A percentile compares a stretch with the other conserved stretches of the same genome.
phyloP scores from a whole-genome alignment of 2,888 invertebrate species.

The Machimus rusticus region DNA sequence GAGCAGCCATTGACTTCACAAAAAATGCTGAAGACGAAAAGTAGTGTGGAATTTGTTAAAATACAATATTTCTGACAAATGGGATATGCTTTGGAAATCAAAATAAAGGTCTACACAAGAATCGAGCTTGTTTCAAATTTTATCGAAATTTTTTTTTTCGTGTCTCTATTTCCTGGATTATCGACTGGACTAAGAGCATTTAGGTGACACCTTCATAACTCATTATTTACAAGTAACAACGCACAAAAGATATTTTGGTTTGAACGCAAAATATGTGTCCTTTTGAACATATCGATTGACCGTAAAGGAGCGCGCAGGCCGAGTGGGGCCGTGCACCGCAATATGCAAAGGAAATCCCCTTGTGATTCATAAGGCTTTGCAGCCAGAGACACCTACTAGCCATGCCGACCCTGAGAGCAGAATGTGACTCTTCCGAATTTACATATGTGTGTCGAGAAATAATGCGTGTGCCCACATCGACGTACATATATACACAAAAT shows the following conservation, averaged over 20 bases:
- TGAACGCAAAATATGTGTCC: conserved; percentile 11
- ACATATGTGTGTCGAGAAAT: not conserved
- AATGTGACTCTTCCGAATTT: not conserved
- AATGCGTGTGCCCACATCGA: conserved; percentile 20
- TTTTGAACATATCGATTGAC: not conserved
- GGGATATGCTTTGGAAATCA: too few species aligned
- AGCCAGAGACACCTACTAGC: not conserved
- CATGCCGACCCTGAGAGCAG: not conserved
- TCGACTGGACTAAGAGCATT: not conserved
- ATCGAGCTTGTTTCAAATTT: too few species aligned
- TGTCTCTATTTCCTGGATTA: too few species aligned
- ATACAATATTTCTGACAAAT: too few species aligned
- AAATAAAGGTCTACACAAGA: too few species aligned
- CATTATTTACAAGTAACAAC: not conserved
- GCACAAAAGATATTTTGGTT: not conserved
- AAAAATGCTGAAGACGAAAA: too few species aligned
- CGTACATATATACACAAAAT: not conserved
- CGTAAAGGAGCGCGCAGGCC: not conserved
- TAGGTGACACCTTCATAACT: conserved; percentile 4
- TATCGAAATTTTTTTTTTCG: too few species aligned
- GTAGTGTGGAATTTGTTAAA: too few species aligned
- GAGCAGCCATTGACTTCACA: too few species aligned
- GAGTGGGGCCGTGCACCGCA: not conserved
- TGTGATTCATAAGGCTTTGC: not conserved
- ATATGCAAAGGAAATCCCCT: not conserved